Percentiles rank a stretch among this genome's conserved stretches.
Conservation (phyloP, 2,888 invertebrate species). For the Odontomyia ornata region DNA sequence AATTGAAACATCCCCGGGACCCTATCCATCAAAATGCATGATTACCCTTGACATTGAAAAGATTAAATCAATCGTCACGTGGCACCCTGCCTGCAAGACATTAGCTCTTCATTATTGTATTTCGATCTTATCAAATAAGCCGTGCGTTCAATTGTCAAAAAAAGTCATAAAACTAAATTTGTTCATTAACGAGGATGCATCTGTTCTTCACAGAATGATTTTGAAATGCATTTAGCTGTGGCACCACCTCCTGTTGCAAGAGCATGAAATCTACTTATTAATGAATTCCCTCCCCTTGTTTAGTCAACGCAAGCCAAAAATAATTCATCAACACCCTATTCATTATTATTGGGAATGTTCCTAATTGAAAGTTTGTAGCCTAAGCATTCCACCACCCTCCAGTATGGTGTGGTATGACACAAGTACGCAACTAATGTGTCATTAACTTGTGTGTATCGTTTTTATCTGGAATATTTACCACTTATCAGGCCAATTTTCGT, state of each 20-base stretch:
- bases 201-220: background rate
- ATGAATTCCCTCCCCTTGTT: conserved; percentile 34
- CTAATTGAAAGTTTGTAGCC: conserved; percentile 16
- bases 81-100: background rate
- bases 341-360: conserved; percentile 15
- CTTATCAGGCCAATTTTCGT: background rate
- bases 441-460: conserved; percentile 1
- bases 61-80: background rate
- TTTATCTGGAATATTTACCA: conserved; percentile 1
- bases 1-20: too few species aligned
- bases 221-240: background rate
- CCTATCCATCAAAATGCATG: conserved; percentile 8
- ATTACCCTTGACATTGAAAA: conserved; percentile 34
- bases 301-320: conserved; percentile 20
- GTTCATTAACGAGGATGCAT: conserved; percentile 19
- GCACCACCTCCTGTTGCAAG: background rate
- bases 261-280: background rate
- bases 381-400: background rate
- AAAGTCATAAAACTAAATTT: conserved; percentile 32
- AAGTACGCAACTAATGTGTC: background rate
- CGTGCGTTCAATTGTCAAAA: conserved; percentile 19
- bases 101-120: conserved; percentile 28
- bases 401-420: background rate
- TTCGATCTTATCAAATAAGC: conserved; percentile 8
- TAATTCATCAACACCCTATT: conserved; percentile 41